Evolutionary conservation across 2,797 vertebrate species (phyloP).

Genomic region (Hephaestus fuliginosus): DNA sequence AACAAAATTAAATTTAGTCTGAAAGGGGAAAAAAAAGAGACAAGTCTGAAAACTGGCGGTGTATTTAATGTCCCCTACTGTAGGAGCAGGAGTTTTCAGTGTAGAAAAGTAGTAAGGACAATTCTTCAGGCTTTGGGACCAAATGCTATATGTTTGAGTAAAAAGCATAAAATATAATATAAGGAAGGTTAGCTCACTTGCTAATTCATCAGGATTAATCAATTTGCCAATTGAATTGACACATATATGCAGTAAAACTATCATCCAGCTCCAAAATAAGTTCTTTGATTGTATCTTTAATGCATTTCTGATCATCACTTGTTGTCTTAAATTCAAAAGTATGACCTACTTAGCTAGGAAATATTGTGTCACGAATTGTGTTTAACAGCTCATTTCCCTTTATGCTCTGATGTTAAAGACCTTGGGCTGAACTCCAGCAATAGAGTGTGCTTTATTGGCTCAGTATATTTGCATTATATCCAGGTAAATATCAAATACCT

Average conservation of each 20-base stretch:
- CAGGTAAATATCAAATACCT: background rate
- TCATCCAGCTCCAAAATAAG: background rate
- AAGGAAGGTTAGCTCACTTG: background rate
- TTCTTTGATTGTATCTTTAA: background rate
- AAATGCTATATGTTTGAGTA: background rate
- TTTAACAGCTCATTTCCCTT: background rate
- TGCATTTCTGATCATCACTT: background rate
- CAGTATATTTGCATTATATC: background rate
- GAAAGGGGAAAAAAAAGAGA: background rate
- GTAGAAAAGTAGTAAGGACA: background rate
- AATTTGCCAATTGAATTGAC: background rate
- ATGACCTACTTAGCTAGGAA: background rate
- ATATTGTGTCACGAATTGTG: background rate
- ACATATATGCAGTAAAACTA: background rate
- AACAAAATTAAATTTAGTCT: conserved; percentile 30
- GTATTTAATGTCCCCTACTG: background rate
- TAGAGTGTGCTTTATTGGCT: background rate
- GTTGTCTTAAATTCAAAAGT: no score
- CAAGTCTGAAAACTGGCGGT: background rate
- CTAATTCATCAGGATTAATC: background rate
- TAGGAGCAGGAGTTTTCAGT: background rate
- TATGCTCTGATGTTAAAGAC: background rate
- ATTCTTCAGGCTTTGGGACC: background rate
- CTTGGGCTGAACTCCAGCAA: background rate
- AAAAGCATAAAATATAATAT: background rate